These are phyloP conservation scores for Holocentrus rufus DNA, from an alignment of 2,797 vertebrate genomes.

Conservation along the genomic window DNA sequence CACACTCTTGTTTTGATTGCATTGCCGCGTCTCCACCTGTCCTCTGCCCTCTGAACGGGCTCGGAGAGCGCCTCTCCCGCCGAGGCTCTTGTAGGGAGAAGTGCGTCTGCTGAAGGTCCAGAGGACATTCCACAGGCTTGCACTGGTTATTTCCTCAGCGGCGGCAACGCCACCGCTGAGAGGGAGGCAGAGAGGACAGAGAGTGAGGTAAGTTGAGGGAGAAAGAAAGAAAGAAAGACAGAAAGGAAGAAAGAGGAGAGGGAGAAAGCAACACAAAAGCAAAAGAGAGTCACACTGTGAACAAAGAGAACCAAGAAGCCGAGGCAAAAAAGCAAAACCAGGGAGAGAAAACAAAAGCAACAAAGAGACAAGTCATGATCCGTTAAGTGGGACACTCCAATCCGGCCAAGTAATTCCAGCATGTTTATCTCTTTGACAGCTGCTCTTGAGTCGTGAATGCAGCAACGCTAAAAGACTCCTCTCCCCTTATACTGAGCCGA, in stretches of 20 bases:
- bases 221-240: conserved; percentile 15
- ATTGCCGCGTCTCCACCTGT: conserved; percentile 71
- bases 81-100: conserved; percentile 50
- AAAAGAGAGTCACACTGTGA: conserved; percentile 36
- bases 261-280: conserved; percentile 43
- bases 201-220: conserved; percentile 67
- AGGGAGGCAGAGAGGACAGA: conserved; percentile 32
- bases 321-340: conserved; percentile 33
- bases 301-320: conserved; percentile 37
- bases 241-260: conserved; percentile 14
- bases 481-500: conserved; percentile 44
- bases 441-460: conserved; percentile 47
- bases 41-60: conserved; percentile 58
- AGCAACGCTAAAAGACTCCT: conserved; percentile 28
- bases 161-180: conserved; percentile 39
- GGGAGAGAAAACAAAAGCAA: conserved; percentile 14
- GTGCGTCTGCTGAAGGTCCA: conserved; percentile 62
- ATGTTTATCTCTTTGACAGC: conserved; percentile 41
- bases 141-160: conserved; percentile 61
- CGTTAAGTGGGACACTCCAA: conserved; percentile 45
- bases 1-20: conserved; percentile 45
- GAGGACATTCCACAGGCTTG: conserved; percentile 64
- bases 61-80: conserved; percentile 47
- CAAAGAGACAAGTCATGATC: conserved; percentile 34
- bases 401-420: conserved; percentile 43